Percentiles rank a stretch among this genome's conserved stretches.
phyloP scores from a whole-genome alignment of 1,140 invertebrate species.

The Eupristina koningsbergeri region DNA sequence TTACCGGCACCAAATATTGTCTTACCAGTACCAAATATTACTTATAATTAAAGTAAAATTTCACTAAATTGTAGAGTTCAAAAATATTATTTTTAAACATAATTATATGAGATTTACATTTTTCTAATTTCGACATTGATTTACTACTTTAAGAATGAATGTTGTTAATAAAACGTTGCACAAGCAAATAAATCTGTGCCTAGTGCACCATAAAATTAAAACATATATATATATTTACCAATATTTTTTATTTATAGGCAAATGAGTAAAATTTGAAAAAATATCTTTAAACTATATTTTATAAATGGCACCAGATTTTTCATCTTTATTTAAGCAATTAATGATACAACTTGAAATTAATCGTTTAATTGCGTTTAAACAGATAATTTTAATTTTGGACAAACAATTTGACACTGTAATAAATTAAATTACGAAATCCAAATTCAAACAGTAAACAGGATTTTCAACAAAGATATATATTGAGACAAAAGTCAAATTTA shows the following conservation, averaged over 20 bases:
- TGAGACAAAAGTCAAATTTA: neutral
- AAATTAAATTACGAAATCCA: neutral
- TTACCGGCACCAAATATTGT: no score
- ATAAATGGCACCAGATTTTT: neutral
- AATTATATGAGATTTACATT: neutral
- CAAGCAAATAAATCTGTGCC: conserved; percentile 7
- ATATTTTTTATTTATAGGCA: neutral
- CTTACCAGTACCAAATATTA: no score
- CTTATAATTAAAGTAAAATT: neutral
- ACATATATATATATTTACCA: neutral
- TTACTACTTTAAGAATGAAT: neutral
- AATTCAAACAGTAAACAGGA: neutral
- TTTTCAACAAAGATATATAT: neutral
- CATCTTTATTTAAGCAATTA: neutral
- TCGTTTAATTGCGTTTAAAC: neutral
- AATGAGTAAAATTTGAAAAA: neutral
- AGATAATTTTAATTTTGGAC: neutral
- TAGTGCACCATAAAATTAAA: neutral
- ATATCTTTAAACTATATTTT: neutral
- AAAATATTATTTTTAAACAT: conserved; percentile 16
- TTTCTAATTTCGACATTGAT: neutral
- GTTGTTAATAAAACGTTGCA: conserved; percentile 1
- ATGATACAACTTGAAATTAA: neutral
- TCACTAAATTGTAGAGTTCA: neutral
- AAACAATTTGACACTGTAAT: neutral